These are phyloP conservation scores for Stenotaenia linearis DNA, from an alignment of 2,888 invertebrate genomes.

Conservation along the genomic window DNA sequence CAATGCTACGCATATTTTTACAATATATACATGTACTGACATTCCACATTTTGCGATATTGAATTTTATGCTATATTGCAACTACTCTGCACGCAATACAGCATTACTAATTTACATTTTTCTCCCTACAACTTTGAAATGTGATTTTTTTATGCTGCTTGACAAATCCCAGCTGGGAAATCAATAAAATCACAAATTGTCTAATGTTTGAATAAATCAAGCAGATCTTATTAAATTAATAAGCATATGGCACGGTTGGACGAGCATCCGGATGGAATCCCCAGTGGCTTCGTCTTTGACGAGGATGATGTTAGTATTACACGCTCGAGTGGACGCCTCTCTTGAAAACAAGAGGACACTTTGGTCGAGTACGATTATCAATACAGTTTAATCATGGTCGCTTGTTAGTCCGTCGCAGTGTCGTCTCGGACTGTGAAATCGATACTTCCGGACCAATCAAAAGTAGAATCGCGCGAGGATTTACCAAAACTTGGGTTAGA, in stretches of 20 bases:
- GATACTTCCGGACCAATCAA: neutral
- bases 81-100: too few relatives aligned
- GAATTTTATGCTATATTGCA: too few relatives aligned
- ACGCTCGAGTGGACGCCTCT: neutral
- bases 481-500: neutral
- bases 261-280: neutral
- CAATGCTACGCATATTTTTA: too few relatives aligned
- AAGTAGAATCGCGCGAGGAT: neutral
- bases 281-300: neutral
- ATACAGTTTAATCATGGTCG: neutral
- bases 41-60: too few relatives aligned
- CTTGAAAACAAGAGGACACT: neutral
- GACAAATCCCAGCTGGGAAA: too few relatives aligned
- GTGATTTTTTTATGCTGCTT: too few relatives aligned
- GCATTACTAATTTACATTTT: too few relatives aligned
- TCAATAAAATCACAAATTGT: too few relatives aligned
- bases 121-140: too few relatives aligned
- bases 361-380: neutral
- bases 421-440: neutral
- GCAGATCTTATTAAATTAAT: neutral
- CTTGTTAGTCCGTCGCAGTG: neutral
- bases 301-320: neutral
- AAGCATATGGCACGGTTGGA: neutral
- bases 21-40: too few relatives aligned
- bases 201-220: neutral